Percentiles rank a stretch among this genome's conserved stretches.
phyloP scores from a whole-genome alignment of 2,113 vertebrate species.

The Silurus meridionalis region DNA sequence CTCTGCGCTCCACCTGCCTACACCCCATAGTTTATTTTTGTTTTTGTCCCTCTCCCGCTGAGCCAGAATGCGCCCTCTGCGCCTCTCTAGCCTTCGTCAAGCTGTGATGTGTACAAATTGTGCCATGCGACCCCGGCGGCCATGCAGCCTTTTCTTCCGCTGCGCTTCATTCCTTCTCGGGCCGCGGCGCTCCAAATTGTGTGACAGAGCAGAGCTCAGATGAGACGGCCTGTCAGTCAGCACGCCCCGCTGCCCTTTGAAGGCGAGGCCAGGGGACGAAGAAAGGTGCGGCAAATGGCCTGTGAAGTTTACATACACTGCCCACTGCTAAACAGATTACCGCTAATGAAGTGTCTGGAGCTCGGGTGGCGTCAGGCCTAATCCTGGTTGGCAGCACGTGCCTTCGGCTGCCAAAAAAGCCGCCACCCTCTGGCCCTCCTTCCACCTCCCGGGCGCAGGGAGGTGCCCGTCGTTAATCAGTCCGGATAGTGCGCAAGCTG shows the following conservation, averaged over 20 bases:
- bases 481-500: slow-evolving; percentile 97
- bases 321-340: slow-evolving; percentile 99
- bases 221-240: slow-evolving; percentile 95
- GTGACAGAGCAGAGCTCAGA: slow-evolving; percentile 84
- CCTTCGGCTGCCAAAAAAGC: slow-evolving; percentile 93
- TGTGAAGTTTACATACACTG: slow-evolving; percentile 99
- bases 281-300: slow-evolving; percentile 94
- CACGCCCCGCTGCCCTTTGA: slow-evolving; percentile 87
- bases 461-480: slow-evolving; percentile 95
- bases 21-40: slow-evolving; percentile 47
- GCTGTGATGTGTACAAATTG: slow-evolving; percentile 63
- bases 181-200: slow-evolving; percentile 66
- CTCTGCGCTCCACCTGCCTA: slow-evolving; percentile 42
- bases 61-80: slow-evolving; percentile 33
- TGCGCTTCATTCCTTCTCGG: slow-evolving; percentile 77
- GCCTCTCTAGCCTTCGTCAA: slow-evolving; percentile 40
- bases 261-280: slow-evolving; percentile 86
- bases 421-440: slow-evolving; percentile 80
- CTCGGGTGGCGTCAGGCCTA: slow-evolving; percentile 91
- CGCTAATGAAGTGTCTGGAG: slow-evolving; percentile 99
- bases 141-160: slow-evolving; percentile 73
- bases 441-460: slow-evolving; percentile 71
- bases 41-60: slow-evolving; percentile 40
- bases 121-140: slow-evolving; percentile 67
- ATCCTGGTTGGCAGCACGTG: slow-evolving; percentile 96